Evolutionary conservation across 2,113 vertebrate genomes (phyloP), one percentile per base, ranked within the genome.

Genomic region (Nymphicus hollandicus): DNA sequence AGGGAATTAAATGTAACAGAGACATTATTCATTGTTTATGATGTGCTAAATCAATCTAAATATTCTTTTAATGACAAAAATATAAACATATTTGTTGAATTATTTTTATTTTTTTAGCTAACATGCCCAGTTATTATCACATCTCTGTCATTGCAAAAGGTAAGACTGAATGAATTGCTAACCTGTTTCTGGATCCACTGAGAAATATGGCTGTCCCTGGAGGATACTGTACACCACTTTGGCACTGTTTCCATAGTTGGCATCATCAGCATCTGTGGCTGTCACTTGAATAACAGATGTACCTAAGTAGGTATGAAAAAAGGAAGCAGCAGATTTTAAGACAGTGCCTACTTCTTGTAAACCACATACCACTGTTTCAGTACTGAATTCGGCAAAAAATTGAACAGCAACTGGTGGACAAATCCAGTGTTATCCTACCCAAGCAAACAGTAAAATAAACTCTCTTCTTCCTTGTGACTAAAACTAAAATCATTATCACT

Each of bases 221-320:
- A 99, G 97, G 53, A 99, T 99, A 94, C 99, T 99, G 73, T 99
- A 99, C 13, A 99, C 99, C 16, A 99, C 98, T 96, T 99, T 99
- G 91, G 99, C 99, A 88, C 99, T 99, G 96, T 99, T 99, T 83
- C 99, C 99, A 0, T 99, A 99, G 28, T 98, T 99, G 91, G 98
- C 98, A 78, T 99, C 99, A 87, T 99, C 99, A 8, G 99, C 99
- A 13, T 99, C 99, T 23, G 98, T 98, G 23, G 99, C 99, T 37
- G 98, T 99, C 72, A 99, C 98, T 90, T 98, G 98, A 84, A 98
- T 98, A 64, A 99, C 99, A 94, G 99, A 98, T 69, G 99, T 99
- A 81, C 99, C 99, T 99, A 96, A 49, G 95, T n/a, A 33, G 68
- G 19, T 93, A 76, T 16, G 55, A 94, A 91, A 68, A 11, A 95